Percentiles rank a stretch among this genome's conserved stretches.
Conservation (phyloP, 1,140 invertebrate species). For the Oedothorax gibbosus region DNA sequence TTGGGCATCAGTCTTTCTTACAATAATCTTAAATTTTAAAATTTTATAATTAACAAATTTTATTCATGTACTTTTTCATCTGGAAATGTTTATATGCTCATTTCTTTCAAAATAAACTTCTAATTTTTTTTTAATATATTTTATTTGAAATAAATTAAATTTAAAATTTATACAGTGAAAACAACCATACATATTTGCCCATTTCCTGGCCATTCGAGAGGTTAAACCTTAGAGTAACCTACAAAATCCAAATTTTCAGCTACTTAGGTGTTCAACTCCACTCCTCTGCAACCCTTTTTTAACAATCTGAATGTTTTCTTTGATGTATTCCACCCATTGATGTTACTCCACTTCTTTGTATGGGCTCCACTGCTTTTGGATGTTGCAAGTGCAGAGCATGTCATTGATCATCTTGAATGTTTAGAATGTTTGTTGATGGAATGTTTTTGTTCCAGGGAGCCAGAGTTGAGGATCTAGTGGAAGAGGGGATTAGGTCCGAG, state of each 20-base stretch:
- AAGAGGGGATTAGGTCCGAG: slow-evolving; percentile 55
- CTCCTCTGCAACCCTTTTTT: no score
- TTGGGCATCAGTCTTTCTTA: no score
- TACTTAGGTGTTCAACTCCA: background rate
- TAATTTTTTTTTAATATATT: no score
- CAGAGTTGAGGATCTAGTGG: slow-evolving; percentile 53
- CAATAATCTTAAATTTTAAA: no score
- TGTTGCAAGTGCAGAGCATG: slow-evolving; percentile 35
- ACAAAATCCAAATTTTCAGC: background rate
- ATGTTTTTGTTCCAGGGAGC: slow-evolving; percentile 33
- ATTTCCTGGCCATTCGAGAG: no score
- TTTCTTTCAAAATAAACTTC: no score
- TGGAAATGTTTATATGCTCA: no score
- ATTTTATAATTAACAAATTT: no score
- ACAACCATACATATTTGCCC: no score
- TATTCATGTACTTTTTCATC: no score
- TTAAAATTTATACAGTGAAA: no score
- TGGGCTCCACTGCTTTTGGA: slow-evolving; percentile 56
- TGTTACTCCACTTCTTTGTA: slow-evolving; percentile 33
- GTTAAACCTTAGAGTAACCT: background rate
- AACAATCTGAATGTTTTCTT: background rate
- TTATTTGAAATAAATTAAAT: no score
- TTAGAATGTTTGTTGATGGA: background rate
- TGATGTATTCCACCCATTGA: slow-evolving; percentile 16
- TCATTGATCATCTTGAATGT: background rate